Conservation (phyloP, 1,140 invertebrate genomes). For the Drosophila melanogaster region Release_6_plus_ISO1_MT NT_037436.4:5975001-5975500, state of each 20-base stretch:
- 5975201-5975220: constrained; percentile 48
- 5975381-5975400: constrained; percentile 1
- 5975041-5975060: constrained; percentile 78
- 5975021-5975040: constrained; percentile 81
- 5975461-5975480: too few species aligned
- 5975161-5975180: constrained; percentile 79
- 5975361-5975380: constrained; percentile 1
- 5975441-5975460: not conserved
- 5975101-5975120: constrained; percentile 35
- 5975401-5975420: not conserved
- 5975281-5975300: constrained; percentile 18
- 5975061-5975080: constrained; percentile 74
- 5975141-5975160: constrained; percentile 37
- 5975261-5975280: constrained; percentile 43
- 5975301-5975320: constrained; percentile 22
- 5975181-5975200: constrained; percentile 81
- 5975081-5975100: constrained; percentile 76
- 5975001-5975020: constrained; percentile 63
- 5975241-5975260: constrained; percentile 7
- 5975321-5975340: constrained; percentile 38
- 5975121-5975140: constrained; percentile 19
- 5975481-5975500: not conserved
- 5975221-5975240: not conserved
- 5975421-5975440: not conserved
- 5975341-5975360: constrained; percentile 12